Evolutionary conservation across 2,113 vertebrate species (phyloP).

Genomic region (Tyto alba): DNA sequence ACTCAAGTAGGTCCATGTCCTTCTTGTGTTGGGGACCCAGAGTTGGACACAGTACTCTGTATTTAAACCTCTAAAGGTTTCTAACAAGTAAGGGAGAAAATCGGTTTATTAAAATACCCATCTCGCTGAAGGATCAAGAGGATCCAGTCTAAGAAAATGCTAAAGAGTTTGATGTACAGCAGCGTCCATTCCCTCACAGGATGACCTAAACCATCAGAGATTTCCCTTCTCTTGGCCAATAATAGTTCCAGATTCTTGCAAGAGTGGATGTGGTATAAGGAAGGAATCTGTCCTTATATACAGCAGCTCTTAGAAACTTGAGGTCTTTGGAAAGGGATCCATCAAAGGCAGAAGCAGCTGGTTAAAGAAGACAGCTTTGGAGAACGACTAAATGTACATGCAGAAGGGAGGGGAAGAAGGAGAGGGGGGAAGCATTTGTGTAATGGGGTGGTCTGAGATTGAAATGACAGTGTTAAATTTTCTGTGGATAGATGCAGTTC

Average conservation of each 20-base stretch:
- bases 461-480: not conserved
- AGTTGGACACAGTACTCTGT: not conserved
- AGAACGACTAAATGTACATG: not conserved
- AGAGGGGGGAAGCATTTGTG: not conserved
- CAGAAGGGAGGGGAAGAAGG: not conserved
- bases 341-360: not conserved
- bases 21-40: too few species aligned
- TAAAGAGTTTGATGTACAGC: not conserved
- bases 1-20: too few species aligned
- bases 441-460: not conserved
- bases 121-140: not conserved
- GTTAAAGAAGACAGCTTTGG: not conserved
- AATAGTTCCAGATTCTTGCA: not conserved
- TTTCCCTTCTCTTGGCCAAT: not conserved
- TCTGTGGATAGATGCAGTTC: not conserved
- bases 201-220: not conserved
- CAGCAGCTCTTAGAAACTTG: not conserved
- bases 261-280: not conserved
- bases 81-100: not conserved
- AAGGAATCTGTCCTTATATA: not conserved
- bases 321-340: not conserved
- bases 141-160: not conserved
- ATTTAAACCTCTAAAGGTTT: not conserved
- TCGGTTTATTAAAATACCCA: not conserved
- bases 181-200: not conserved